Evolutionary conservation across 1,140 invertebrate genomes (phyloP), one percentile per base, ranked within the genome.

Genomic region (Mesaphorura yosii): DNA sequence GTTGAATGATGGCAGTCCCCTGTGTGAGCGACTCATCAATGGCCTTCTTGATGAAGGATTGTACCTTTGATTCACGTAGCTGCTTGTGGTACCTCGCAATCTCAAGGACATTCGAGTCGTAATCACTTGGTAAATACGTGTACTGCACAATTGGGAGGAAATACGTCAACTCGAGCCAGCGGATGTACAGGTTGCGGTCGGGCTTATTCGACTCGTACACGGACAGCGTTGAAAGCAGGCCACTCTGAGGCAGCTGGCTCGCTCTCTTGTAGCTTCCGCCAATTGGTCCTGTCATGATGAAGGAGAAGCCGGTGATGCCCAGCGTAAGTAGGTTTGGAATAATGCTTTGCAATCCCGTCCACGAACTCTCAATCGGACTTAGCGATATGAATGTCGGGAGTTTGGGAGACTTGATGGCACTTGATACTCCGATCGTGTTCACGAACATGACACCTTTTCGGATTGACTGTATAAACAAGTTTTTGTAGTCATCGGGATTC

Each of bases 121-220:
- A 94, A 63, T 88, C 83, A 64, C 82, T 88, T 0, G 92, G 91
- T 5, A 89, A 68, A 64, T 88, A 79, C 0, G 86, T 88, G 60
- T 92, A 93, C 66, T 92, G 84, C 66, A 96, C 84, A 0, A 90
- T 83, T 0, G 92, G 89, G 41, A 97, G 66, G 66, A 95, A 95
- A 0, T 86, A 84, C n/a, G 86, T 83, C 53, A 91, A 70, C 66
- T 95, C 86, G n/a, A 95, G 68, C 93, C 93, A 98, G 44, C 93
- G 74, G 42, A 93, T 81, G 64, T 88, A 97, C 6, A 98, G 70
- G 65, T 97, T 88, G 58, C 80, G 77, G 48, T 89, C 83, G 0
- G 87, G 86, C 15, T 87, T 62, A 14, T 19, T 48, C 34, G 10
- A 10, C 22, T 12, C 10, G 10, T 3, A 34, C 25, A n/a, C 19